These are phyloP conservation scores for Paradoxurus hermaphroditus DNA, from an alignment of 2,113 vertebrate genomes.

Conservation along the genomic window DNA sequence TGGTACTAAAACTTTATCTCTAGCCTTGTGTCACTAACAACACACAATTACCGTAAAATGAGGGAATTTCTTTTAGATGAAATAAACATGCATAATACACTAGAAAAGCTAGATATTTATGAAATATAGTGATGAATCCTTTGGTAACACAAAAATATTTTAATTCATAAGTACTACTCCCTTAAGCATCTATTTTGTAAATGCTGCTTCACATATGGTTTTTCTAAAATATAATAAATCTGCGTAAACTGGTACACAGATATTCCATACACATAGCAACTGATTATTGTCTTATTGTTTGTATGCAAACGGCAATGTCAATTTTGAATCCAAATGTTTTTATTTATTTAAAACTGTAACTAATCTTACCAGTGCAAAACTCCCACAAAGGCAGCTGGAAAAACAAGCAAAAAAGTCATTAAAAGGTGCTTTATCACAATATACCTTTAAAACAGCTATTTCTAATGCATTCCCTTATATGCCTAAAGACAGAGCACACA, in stretches of 20 bases:
- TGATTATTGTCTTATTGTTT: not conserved
- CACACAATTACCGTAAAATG: not conserved
- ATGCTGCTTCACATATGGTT: not conserved
- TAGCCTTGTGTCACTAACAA: not conserved
- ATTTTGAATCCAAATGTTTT: conserved; percentile 10
- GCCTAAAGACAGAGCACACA: not conserved
- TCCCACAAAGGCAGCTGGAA: conserved; percentile 82
- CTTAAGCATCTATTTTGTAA: not conserved
- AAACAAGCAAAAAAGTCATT: conserved; percentile 53
- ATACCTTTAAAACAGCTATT: conserved; percentile 8
- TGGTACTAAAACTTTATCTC: not conserved
- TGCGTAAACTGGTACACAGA: not conserved
- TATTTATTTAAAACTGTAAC: conserved; percentile 43
- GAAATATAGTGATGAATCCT: not conserved
- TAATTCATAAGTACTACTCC: not conserved
- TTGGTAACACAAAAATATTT: conserved; percentile 1
- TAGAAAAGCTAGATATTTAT: not conserved
- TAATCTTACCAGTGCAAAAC: conserved; percentile 85
- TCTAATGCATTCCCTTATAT: not conserved
- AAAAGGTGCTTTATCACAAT: conserved; percentile 50
- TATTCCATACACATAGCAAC: not conserved
- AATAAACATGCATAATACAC: not conserved
- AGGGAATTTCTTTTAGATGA: not conserved
- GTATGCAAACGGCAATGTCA: not conserved
- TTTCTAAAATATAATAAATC: not conserved